A percentile compares a stretch with the other conserved stretches of the same genome.
These are phyloP conservation scores for Neodiprion pinetum DNA, from an alignment of 1,140 invertebrate species.

Conservation along the genomic window DNA sequence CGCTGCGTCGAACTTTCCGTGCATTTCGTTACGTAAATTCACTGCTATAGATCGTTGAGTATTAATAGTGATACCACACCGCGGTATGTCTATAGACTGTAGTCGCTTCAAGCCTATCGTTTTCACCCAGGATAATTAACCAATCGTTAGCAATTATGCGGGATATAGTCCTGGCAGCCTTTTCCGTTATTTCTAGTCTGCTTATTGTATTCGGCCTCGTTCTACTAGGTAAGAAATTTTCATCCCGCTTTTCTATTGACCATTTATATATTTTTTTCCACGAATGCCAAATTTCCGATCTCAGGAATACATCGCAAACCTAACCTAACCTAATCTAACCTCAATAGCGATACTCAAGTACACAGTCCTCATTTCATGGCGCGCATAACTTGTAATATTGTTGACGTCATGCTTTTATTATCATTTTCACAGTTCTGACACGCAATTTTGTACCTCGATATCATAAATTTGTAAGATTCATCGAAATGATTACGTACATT, in stretches of 20 bases:
- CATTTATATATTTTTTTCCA: no score
- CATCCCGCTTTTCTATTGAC: background rate
- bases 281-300: background rate
- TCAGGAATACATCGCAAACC: background rate
- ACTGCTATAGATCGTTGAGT: no score
- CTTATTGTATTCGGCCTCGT: slow-evolving; percentile 61
- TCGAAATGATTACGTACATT: no score
- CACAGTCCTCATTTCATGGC: no score
- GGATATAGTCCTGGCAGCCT: slow-evolving; percentile 58
- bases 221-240: slow-evolving; percentile 55
- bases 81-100: no score
- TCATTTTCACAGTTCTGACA: background rate
- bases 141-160: slow-evolving; percentile 48
- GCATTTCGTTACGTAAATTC: no score
- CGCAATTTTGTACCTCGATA: background rate
- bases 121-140: no score
- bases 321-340: background rate
- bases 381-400: slow-evolving; percentile 5
- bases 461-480: background rate
- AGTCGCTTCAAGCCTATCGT: no score
- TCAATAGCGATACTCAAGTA: background rate
- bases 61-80: no score
- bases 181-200: slow-evolving; percentile 60
- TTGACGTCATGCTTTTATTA: background rate
- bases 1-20: no score